Base-by-base conservation (phyloP, 2,888 invertebrate genomes). In the Chrysolina haemoptera region DNA sequence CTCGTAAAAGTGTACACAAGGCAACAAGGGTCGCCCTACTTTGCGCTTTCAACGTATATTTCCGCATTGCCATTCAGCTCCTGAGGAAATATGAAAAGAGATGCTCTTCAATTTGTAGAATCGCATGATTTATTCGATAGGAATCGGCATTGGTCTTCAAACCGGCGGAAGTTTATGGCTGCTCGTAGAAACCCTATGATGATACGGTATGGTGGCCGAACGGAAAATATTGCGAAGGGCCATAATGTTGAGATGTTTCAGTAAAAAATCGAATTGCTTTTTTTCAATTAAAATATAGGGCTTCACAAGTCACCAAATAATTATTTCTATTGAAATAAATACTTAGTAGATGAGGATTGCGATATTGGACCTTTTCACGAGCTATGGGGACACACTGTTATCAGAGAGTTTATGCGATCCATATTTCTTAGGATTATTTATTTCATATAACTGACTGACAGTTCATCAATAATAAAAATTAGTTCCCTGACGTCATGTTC, bases 81-180 rank as follows among this genome's bases (percentile, higher is more conserved):
- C 35, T 35, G 16, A 22, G 35, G 59, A 35, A 59, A 59, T 59
- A 59, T 59, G 59, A 35, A 35, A 59, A 35, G 59, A 35, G 59
- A 59, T 35, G 59, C 59, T 59, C 59, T 59, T 35, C n/a, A 59
- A 59, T 59, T 35, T 35, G 59, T 59, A 16, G 27, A 59, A 16
- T 59, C 59, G 59, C 59, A 59, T 59, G 59, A 59, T 59, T 59
- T 35, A 59, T 59, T 59, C 59, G 35, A 59, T 59, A 59, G 35
- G 59, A 59, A 59, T 59, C 35, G 22, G 16, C 35, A n/a, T 59
- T 59, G 27, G 59, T 22, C 59, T 35, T 59, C 59, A 14, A 59
- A 27, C 59, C n/a, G 35, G 59, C 27, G 59, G 59, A 27, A 59
- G 22, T 59, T 59, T 35, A 59, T 59, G 59, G 35, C 12, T 12